Percentiles rank a stretch among this genome's conserved stretches.
These are phyloP conservation scores for Vanessa atalanta DNA, from an alignment of 1,140 invertebrate genomes.

Conservation along the genomic window DNA sequence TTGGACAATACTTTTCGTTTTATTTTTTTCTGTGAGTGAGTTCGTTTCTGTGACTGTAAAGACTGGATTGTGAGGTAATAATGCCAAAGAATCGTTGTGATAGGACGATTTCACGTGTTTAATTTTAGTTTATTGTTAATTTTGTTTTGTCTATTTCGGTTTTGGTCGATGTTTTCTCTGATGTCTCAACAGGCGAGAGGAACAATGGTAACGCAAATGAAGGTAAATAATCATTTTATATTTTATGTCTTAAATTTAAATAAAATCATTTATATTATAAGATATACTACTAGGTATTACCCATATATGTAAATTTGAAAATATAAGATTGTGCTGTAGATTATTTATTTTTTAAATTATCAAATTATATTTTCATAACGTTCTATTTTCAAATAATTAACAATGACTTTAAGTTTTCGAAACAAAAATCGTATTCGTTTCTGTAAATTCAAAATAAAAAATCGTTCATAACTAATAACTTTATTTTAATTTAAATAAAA, in stretches of 20 bases:
- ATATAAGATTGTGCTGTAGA: no score
- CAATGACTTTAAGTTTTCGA: no score
- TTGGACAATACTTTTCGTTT: slow-evolving; percentile 55
- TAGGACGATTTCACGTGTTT: slow-evolving; percentile 65
- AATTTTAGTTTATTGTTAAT: slow-evolving; percentile 55
- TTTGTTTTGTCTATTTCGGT: slow-evolving; percentile 42
- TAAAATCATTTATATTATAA: not conserved
- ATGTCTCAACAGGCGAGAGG: slow-evolving; percentile 70
- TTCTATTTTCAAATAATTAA: no score
- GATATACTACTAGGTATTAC: no score
- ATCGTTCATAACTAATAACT: no score
- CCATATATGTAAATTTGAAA: no score
- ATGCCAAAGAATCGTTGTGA: slow-evolving; percentile 74
- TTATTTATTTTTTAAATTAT: no score
- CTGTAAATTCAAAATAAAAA: no score
- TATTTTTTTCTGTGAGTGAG: slow-evolving; percentile 56
- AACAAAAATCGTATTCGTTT: no score
- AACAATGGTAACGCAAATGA: slow-evolving; percentile 75
- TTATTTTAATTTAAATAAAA: no score
- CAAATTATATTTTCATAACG: no score
- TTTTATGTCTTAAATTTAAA: not conserved
- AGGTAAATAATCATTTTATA: slow-evolving; percentile 50
- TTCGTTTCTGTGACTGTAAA: slow-evolving; percentile 51
- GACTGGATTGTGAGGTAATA: slow-evolving; percentile 49
- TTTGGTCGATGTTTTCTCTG: slow-evolving; percentile 59